Conservation (phyloP, 2,113 vertebrate species). For the Acrocephalus kingi region DNA sequence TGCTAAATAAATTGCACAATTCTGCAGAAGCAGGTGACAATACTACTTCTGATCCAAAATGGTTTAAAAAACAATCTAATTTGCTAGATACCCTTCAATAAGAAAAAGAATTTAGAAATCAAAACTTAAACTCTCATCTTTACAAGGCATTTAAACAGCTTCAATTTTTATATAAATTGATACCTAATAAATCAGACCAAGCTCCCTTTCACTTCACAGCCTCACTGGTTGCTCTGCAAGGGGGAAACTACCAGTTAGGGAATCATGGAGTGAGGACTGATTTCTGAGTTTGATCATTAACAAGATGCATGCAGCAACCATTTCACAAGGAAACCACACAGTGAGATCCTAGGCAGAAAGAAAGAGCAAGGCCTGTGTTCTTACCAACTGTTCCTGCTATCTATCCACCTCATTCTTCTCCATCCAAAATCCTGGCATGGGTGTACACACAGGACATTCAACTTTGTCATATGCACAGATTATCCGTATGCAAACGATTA, state of each 20-base stretch:
- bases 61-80: neutral
- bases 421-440: neutral
- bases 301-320: neutral
- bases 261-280: neutral
- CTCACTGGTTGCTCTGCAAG: neutral
- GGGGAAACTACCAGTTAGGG: neutral
- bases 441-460: neutral
- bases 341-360: neutral
- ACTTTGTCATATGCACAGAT: neutral
- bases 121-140: neutral
- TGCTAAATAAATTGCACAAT: neutral
- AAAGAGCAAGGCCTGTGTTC: neutral
- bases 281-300: neutral
- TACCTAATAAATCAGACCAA: neutral
- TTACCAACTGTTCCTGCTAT: neutral
- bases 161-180: neutral
- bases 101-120: neutral
- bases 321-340: neutral
- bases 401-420: neutral
- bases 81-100: neutral
- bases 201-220: neutral
- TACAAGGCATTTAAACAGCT: neutral
- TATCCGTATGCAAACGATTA: neutral
- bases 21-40: neutral
- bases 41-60: neutral